phyloP scores from a whole-genome alignment of 1,140 invertebrate species.

The Eubasilissa regina region DNA sequence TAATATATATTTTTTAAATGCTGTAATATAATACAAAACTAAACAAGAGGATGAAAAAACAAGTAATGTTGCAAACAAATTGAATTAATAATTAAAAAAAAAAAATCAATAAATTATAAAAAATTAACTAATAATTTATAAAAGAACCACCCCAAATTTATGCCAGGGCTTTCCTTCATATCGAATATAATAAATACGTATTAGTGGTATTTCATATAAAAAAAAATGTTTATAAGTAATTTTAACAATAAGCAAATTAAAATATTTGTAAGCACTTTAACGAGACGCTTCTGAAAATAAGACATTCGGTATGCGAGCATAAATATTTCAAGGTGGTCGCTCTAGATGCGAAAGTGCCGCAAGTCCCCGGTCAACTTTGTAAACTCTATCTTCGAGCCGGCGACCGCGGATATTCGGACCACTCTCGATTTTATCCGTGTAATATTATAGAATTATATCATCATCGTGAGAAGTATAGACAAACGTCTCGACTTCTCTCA shows the following conservation, averaged over 20 bases:
- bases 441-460: constrained; percentile 45
- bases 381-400: neutral
- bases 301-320: constrained; percentile 34
- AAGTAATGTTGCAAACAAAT: too few relatives aligned
- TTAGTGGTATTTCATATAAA: neutral
- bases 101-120: too few relatives aligned
- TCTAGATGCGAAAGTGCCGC: constrained; percentile 21
- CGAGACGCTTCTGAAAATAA: constrained; percentile 17
- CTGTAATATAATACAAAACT: too few relatives aligned
- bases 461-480: constrained; percentile 34
- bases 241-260: neutral
- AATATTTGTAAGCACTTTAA: neutral
- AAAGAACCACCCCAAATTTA: too few relatives aligned
- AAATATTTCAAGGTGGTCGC: constrained; percentile 33
- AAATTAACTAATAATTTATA: too few relatives aligned
- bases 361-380: constrained; percentile 22
- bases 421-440: constrained; percentile 41
- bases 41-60: too few relatives aligned
- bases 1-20: too few relatives aligned
- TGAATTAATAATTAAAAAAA: too few relatives aligned
- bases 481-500: neutral
- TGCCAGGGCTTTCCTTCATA: too few relatives aligned
- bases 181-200: too few relatives aligned
- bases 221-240: neutral
- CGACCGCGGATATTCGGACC: constrained; percentile 22